Conservation (phyloP, 2,113 vertebrate genomes). For the Blennius ocellaris region DNA sequence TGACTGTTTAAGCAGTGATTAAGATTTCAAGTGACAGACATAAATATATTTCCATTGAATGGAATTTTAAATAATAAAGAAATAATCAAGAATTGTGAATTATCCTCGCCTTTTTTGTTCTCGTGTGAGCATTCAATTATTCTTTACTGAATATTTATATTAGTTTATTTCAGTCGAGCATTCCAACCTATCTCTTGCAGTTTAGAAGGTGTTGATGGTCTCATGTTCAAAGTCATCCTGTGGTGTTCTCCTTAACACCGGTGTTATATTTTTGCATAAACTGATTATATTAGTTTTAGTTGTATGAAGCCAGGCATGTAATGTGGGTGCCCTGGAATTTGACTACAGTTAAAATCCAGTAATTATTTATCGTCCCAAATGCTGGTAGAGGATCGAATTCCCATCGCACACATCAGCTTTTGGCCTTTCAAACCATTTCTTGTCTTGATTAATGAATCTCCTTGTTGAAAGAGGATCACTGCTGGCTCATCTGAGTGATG, state of each 20-base stretch:
- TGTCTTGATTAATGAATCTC: slow-evolving; percentile 18
- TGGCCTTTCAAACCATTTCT: slow-evolving; percentile 24
- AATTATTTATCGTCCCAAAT: slow-evolving; percentile 36
- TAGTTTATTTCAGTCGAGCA: not conserved
- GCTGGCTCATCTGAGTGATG: slow-evolving; percentile 18
- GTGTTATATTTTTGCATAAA: slow-evolving; percentile 43
- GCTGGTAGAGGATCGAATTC: slow-evolving; percentile 19
- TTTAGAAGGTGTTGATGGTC: too few species aligned
- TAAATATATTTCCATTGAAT: too few species aligned
- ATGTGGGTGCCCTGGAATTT: too few species aligned
- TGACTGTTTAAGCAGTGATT: not conserved
- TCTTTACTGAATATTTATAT: too few species aligned
- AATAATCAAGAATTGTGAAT: too few species aligned
- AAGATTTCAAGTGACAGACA: not conserved
- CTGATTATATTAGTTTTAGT: slow-evolving; percentile 32
- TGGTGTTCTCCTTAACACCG: too few species aligned
- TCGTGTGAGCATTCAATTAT: too few species aligned
- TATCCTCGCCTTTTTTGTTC: too few species aligned
- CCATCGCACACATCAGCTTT: not conserved
- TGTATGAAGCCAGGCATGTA: slow-evolving; percentile 37
- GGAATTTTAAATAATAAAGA: too few species aligned
- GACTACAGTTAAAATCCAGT: slow-evolving; percentile 11
- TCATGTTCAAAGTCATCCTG: too few species aligned
- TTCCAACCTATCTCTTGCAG: too few species aligned
- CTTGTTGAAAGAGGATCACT: slow-evolving; percentile 11